Conservation (phyloP, 2,888 invertebrate species). For the Leucoptera coffeella region DNA sequence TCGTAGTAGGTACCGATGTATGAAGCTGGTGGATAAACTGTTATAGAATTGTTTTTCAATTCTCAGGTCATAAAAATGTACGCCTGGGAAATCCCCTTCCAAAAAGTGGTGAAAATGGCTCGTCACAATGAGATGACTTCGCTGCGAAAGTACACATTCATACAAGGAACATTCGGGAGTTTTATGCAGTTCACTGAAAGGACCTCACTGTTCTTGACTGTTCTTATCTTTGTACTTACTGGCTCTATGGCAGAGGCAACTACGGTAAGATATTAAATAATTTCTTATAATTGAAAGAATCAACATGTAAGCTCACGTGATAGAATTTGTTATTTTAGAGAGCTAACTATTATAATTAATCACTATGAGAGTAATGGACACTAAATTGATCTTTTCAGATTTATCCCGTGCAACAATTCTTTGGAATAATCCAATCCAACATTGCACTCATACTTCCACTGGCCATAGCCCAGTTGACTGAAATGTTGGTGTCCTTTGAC, state of each 20-base stretch:
- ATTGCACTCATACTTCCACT: conserved; percentile 51
- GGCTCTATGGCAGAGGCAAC: conserved; percentile 28
- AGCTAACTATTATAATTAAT: too few species aligned
- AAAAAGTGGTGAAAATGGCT: conserved; percentile 56
- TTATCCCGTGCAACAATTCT: conserved; percentile 55
- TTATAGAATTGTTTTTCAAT: conserved; percentile 4
- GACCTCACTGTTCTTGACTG: conserved; percentile 61
- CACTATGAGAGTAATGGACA: too few species aligned
- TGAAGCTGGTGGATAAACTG: too few species aligned
- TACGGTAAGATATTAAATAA: conserved; percentile 12
- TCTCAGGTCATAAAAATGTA: conserved; percentile 87
- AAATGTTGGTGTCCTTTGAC: conserved; percentile 50
- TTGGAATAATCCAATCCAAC: conserved; percentile 48
- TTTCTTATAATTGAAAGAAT: too few species aligned
- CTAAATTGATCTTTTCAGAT: conserved; percentile 30
- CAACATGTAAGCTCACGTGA: too few species aligned
- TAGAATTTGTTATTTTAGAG: too few species aligned
- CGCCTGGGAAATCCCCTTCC: conserved; percentile 86
- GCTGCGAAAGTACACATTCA: conserved; percentile 52
- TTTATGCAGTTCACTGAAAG: conserved; percentile 71
- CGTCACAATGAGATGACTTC: conserved; percentile 51
- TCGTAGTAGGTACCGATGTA: too few species aligned
- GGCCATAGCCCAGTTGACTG: conserved; percentile 49
- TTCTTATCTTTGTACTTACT: conserved; percentile 22
- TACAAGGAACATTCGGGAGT: conserved; percentile 61